Percentiles rank a stretch among this genome's conserved stretches.
Evolutionary conservation across 2,113 vertebrate genomes (phyloP).

Genomic region (Picathartes gymnocephalus): DNA sequence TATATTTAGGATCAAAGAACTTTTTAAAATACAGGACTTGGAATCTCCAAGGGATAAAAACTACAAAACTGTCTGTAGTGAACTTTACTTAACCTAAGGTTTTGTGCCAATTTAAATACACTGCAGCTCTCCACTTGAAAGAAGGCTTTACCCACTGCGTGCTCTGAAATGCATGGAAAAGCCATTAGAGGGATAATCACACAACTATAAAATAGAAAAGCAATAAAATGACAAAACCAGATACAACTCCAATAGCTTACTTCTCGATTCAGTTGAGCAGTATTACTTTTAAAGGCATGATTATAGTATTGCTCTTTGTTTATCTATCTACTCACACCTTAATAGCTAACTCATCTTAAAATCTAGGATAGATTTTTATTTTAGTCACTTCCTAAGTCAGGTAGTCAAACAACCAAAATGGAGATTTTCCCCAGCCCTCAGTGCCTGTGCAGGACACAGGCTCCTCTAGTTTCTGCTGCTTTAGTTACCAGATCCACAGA

Average conservation of each 20-base stretch:
- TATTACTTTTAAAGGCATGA: slow-evolving; percentile 42
- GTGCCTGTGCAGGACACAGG: neutral
- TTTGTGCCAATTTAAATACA: slow-evolving; percentile 78
- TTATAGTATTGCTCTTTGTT: slow-evolving; percentile 34
- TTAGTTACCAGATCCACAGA: neutral
- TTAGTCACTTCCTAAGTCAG: neutral
- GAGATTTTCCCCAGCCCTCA: neutral
- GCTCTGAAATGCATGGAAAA: slow-evolving; percentile 78
- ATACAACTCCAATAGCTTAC: slow-evolving; percentile 55
- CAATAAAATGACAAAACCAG: slow-evolving; percentile 78
- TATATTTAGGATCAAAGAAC: slow-evolving; percentile 77
- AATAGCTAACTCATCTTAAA: slow-evolving; percentile 5
- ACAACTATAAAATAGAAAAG: slow-evolving; percentile 70
- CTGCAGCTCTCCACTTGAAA: slow-evolving; percentile 64
- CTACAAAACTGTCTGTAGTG: slow-evolving; percentile 69
- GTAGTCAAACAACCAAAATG: neutral
- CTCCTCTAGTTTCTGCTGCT: neutral
- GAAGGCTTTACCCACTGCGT: slow-evolving; percentile 65
- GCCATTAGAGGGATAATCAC: slow-evolving; percentile 77
- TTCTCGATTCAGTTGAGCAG: slow-evolving; percentile 28
- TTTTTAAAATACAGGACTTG: slow-evolving; percentile 65
- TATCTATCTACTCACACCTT: neutral
- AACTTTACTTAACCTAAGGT: slow-evolving; percentile 71
- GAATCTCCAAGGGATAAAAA: slow-evolving; percentile 68
- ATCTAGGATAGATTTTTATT: neutral